A percentile compares a stretch with the other conserved stretches of the same genome.
phyloP scores from a whole-genome alignment of 2,797 vertebrate species.

The Ptychobarbus kaznakovi region DNA sequence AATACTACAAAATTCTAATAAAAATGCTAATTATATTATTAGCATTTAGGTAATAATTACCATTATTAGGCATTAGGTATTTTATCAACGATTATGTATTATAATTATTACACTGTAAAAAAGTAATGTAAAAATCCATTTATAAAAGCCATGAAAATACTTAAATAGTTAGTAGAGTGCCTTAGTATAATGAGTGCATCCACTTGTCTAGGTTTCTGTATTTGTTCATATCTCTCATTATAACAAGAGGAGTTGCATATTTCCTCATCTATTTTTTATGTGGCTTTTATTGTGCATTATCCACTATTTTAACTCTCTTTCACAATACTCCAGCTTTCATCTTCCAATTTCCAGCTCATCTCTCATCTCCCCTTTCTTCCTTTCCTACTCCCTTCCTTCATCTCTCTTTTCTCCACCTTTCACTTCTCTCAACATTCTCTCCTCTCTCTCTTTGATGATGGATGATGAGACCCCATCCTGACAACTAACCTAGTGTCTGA shows the following conservation, averaged over 20 bases:
- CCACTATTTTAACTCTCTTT: slow-evolving; percentile 8
- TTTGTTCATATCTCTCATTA: neutral
- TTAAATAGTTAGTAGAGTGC: neutral
- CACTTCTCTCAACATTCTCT: slow-evolving; percentile 9
- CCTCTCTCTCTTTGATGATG: slow-evolving; percentile 66
- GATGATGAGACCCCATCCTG: slow-evolving; percentile 55
- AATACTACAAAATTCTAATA: neutral
- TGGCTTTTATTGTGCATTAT: slow-evolving; percentile 4
- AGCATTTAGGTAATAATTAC: no score
- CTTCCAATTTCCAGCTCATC: slow-evolving; percentile 24
- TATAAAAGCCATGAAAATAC: neutral
- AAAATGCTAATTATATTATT: neutral
- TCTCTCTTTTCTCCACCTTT: slow-evolving; percentile 63
- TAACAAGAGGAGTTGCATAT: neutral
- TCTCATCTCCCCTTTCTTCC: slow-evolving; percentile 32
- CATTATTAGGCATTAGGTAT: no score
- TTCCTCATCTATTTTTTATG: neutral
- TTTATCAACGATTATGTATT: neutral
- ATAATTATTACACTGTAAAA: neutral
- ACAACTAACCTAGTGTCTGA: slow-evolving; percentile 55
- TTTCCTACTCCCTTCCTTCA: slow-evolving; percentile 47
- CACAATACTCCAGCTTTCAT: slow-evolving; percentile 14
- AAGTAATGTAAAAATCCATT: neutral
- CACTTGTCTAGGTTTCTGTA: neutral
- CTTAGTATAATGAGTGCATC: neutral